Conservation (phyloP, 2,797 vertebrate genomes). For the Enteromius unitaeniatus region DNA sequence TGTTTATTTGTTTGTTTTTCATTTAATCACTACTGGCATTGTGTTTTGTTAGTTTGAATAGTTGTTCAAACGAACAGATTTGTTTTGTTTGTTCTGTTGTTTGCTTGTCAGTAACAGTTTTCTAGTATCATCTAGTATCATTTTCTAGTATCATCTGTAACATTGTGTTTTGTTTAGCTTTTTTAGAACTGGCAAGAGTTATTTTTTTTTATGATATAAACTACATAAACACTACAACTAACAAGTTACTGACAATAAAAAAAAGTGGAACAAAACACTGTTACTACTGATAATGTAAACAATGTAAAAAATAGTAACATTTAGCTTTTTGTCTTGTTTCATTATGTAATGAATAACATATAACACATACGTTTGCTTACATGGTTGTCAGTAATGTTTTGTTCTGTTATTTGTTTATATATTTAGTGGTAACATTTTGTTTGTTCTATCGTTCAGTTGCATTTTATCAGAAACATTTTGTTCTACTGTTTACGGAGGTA, state of each 20-base stretch:
- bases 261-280: neutral
- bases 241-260: neutral
- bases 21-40: neutral
- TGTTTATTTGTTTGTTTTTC: neutral
- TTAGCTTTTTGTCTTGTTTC: neutral
- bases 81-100: neutral
- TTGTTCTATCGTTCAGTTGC: neutral
- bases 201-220: neutral
- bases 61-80: too few relatives aligned
- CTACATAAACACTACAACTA: neutral
- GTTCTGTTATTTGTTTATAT: neutral
- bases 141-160: too few relatives aligned
- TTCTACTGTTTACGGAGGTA: neutral
- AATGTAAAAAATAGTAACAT: neutral
- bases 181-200: neutral
- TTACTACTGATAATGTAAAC: too few relatives aligned
- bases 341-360: too few relatives aligned
- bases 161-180: neutral
- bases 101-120: neutral
- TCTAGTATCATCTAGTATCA: neutral
- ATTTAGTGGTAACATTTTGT: neutral
- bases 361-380: neutral
- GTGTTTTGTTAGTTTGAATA: neutral
- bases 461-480: neutral
- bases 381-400: too few relatives aligned